A percentile compares a stretch with the other conserved stretches of the same genome.
Conservation (phyloP, 2,888 invertebrate genomes). For the Drosophila fungiperda region DNA sequence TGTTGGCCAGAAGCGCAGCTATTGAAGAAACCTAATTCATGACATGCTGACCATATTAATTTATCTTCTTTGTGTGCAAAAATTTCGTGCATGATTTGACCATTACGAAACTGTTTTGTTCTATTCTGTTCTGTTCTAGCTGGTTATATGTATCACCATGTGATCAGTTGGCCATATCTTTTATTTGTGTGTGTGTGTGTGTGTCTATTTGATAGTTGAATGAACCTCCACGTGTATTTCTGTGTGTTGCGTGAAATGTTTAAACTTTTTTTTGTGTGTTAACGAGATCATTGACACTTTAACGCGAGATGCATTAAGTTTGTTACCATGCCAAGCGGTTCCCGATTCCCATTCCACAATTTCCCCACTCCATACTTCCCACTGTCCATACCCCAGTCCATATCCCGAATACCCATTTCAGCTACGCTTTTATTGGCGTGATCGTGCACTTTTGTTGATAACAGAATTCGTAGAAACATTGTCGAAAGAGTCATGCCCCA, state of each 20-base stretch:
- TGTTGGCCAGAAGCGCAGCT: slow-evolving; percentile 30
- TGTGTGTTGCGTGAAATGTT: slow-evolving; percentile 72
- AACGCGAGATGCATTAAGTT: slow-evolving; percentile 82
- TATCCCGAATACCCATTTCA: slow-evolving; percentile 25
- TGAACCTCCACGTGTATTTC: slow-evolving; percentile 54
- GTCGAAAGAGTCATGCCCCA: slow-evolving; percentile 47
- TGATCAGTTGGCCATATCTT: slow-evolving; percentile 58
- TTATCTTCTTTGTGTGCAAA: slow-evolving; percentile 77
- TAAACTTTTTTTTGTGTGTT: slow-evolving; percentile 60
- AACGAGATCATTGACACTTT: slow-evolving; percentile 82
- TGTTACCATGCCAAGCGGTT: slow-evolving; percentile 70
- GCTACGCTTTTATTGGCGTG: slow-evolving; percentile 74
- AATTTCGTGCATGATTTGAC: slow-evolving; percentile 78
- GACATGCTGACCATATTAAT: slow-evolving; percentile 82
- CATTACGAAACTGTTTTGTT: slow-evolving; percentile 54
- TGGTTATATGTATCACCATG: slow-evolving; percentile 59
- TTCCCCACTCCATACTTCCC: background rate
- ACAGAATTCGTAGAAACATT: slow-evolving; percentile 71
- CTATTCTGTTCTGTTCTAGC: slow-evolving; percentile 16
- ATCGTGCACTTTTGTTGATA: slow-evolving; percentile 79
- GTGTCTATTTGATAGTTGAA: slow-evolving; percentile 55
- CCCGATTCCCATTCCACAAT: slow-evolving; percentile 6
- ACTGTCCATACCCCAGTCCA: background rate
- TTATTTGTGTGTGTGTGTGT: slow-evolving; percentile 19
- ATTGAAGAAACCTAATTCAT: slow-evolving; percentile 74